These are phyloP conservation scores for Volucella bombylans DNA, from an alignment of 2,888 invertebrate genomes.

Conservation along the genomic window DNA sequence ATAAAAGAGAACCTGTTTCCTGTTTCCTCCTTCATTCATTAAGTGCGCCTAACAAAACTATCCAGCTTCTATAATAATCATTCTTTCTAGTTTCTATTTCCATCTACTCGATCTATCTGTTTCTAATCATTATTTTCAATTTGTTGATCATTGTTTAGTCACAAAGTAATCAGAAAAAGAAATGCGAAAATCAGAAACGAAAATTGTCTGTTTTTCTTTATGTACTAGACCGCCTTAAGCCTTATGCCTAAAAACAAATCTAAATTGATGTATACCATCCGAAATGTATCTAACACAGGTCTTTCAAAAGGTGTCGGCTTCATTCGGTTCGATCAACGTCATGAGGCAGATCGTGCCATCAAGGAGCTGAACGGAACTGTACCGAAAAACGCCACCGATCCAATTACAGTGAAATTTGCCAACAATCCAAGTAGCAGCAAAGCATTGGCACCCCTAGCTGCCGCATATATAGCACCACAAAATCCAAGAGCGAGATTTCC, in stretches of 20 bases:
- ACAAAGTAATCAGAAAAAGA: constrained; percentile 31
- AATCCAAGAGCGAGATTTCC: constrained; percentile 89
- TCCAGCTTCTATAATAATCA: constrained; percentile 17
- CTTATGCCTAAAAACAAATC: constrained; percentile 36
- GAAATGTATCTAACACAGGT: constrained; percentile 84
- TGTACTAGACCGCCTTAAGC: constrained; percentile 52
- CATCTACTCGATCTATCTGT: constrained; percentile 7
- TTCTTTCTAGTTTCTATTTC: constrained; percentile 10
- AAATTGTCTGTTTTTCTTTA: constrained; percentile 27
- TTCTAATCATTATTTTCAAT: constrained; percentile 22
- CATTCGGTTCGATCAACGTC: constrained; percentile 95
- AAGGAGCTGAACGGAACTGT: constrained; percentile 95
- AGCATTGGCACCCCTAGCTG: constrained; percentile 91
- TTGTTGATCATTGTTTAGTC: constrained; percentile 29
- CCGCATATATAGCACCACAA: constrained; percentile 92
- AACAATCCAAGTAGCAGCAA: constrained; percentile 95
- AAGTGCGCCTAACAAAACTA: constrained; percentile 36
- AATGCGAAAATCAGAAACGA: constrained; percentile 19
- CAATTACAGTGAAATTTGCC: constrained; percentile 97
- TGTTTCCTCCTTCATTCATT: constrained; percentile 23
- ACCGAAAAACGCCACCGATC: constrained; percentile 93
- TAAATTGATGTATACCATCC: constrained; percentile 68
- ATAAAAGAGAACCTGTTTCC: constrained; percentile 13
- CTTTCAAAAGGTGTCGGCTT: constrained; percentile 97
- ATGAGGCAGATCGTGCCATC: constrained; percentile 95